These are phyloP conservation scores for Triops longicaudatus DNA, from an alignment of 1,140 invertebrate species.

Conservation along the genomic window DNA sequence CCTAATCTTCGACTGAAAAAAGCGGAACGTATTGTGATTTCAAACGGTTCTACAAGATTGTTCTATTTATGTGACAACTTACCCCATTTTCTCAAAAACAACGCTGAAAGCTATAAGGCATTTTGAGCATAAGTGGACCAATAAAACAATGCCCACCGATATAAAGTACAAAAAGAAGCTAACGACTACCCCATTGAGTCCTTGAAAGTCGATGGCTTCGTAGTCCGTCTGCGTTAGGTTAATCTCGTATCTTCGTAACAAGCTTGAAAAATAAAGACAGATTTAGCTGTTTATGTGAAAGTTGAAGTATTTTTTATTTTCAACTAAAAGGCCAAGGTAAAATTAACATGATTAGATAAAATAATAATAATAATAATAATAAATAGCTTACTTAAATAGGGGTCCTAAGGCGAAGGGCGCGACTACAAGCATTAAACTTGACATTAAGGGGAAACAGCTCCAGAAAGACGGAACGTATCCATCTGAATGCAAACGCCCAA, in stretches of 20 bases:
- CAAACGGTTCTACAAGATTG: neutral
- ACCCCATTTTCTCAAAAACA: neutral
- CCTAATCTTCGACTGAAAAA: neutral
- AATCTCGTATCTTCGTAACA: neutral
- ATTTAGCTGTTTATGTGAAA: neutral
- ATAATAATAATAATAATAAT: too few species aligned
- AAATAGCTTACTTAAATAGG: neutral
- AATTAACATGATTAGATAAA: too few species aligned
- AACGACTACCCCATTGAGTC: neutral
- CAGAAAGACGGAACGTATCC: neutral
- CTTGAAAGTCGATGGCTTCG: neutral
- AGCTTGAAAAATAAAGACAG: neutral
- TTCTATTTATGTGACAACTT: neutral
- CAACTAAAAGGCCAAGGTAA: too few species aligned
- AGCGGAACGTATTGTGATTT: neutral
- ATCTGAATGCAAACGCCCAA: neutral
- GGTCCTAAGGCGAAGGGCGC: neutral
- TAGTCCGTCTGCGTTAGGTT: neutral
- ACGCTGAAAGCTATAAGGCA: neutral
- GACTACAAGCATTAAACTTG: neutral
- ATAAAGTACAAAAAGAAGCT: neutral
- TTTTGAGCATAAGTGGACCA: neutral
- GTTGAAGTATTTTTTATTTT: neutral
- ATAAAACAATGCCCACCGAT: neutral
- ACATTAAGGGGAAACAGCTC: neutral